Base-by-base conservation (phyloP, 2,888 invertebrate genomes). In the Dinocampus coccinellae region DNA sequence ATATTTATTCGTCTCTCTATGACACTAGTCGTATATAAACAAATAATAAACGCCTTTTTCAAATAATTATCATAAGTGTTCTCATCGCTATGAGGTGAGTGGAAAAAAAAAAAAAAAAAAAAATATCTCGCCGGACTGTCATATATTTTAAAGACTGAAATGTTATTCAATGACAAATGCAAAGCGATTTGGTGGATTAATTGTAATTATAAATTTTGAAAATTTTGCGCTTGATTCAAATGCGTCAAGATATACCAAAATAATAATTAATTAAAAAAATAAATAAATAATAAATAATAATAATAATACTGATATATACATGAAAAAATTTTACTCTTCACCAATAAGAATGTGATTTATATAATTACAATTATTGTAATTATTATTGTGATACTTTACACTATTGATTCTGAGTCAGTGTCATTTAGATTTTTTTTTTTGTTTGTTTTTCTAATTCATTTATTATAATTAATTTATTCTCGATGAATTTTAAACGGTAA, bases 381-480 rank as follows among this genome's bases (percentile, higher is more conserved):
- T 16, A 47, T n/a, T 81, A 81, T 84, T 85, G 84, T 85, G 83
- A 85, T 85, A 85, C 83, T 83, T 84, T 83, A 83, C 80, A 85
- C 83, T 85, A 84, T 85, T 83, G 84, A 85, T 83, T 83, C 34
- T n/a, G 33, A 58, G 16, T 58, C 2, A 26, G 11, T 26, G 55
- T 55, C 24, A 34, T 33, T 58, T n/a, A n/a, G n/a, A n/a, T n/a
- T 2, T 34, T 34, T 16, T 4, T 53, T 16, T 20, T 53, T 53
- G 16, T 53, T 3, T 53, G 3, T 4, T 29, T 58, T 33, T 13
- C 29, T n/a, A 10, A 33, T 70, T 78, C 74, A 81, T 78, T 81
- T 80, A 76, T 81, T 76, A 75, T 73, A 68, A 72, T 70, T 77
- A 76, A 76, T 77, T 78, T 79, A 78, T 72, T 74, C 4, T 22